Evolutionary conservation across 2,797 vertebrate genomes (phyloP).

Genomic region (Sus cebifrons): DNA sequence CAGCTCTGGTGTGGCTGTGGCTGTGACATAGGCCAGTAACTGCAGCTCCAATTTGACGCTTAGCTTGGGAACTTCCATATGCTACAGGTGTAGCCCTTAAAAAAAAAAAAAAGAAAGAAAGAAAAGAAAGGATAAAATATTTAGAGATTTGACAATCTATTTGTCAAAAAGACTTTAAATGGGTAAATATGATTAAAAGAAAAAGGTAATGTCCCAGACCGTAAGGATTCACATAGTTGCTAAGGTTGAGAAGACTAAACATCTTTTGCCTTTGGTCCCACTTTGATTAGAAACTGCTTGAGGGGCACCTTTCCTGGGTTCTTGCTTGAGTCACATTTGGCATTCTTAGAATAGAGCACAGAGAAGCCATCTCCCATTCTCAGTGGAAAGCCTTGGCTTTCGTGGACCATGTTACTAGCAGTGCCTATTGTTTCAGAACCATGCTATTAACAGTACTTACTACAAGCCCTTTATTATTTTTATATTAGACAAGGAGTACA

Average conservation of each 20-base stretch:
- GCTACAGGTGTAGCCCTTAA: no score
- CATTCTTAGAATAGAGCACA: background rate
- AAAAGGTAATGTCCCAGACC: slow-evolving; percentile 32
- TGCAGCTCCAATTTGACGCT: no score
- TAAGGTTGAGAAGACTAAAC: background rate
- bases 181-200: background rate
- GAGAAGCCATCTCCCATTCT: background rate
- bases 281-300: background rate
- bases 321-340: background rate
- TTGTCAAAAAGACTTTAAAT: background rate
- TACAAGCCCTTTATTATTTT: slow-evolving; percentile 4
- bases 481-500: background rate
- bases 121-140: background rate
- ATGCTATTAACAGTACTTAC: background rate
- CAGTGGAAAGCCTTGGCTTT: background rate
- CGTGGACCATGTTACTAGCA: background rate
- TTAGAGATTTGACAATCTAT: background rate
- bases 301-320: background rate
- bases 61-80: no score
- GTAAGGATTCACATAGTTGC: background rate
- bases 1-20: no score
- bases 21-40: no score
- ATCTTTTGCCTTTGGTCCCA: background rate
- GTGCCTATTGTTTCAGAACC: background rate
- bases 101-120: no score